Base-by-base conservation (phyloP, 2,113 vertebrate species). In the Microcebus griseorufus region DNA sequence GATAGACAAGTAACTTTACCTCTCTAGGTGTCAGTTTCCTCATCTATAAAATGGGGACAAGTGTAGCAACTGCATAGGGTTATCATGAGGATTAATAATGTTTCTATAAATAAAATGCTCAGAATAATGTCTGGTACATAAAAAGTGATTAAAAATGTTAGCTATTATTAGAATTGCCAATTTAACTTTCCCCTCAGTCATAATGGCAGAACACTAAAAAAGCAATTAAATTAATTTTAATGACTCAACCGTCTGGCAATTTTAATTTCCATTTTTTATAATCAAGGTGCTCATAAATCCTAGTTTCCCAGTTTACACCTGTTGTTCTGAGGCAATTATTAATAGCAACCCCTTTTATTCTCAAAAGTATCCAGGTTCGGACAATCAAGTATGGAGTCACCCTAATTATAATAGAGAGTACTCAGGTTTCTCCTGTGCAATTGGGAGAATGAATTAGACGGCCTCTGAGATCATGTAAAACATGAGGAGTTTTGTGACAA, bases 141-240 rank as follows among this genome's bases (percentile, higher is more conserved):
- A 73, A n/a, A 88, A 85, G 32, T 90, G 20, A 75, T 86, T 14
- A 80, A 94, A 84, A 93, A 89, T 53, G 23, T 72, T 78, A 78
- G 37, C 60, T 93, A 90, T 86, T 88, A 88, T 85, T 91, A 88
- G 32, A 88, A 82, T 86, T 37, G 3, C 23, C 60, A 82, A 34
- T 88, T 93, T 82, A 90, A 69, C 70, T 70, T 88, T 90, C 55
- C 11, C 27, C 76, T 93, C 64, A 58, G 53, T 94, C 60, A 96
- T 72, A 92, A 92, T 60, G 42, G n/a, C 64, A 88, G 18, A 87
- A 96, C 4, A 53, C 67, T 89, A 67, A 90, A 90, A 92, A 80
- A 29, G 48, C 64, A 94, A 93, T 65, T 84, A 85, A 93, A 83
- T 92, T 93, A 79, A 93, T 94, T 73, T 79, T 92, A 96, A 89